A percentile compares a stretch with the other conserved stretches of the same genome.
phyloP scores from a whole-genome alignment of 2,888 invertebrate genomes.

The Lordiphosa fenestrarum region DNA sequence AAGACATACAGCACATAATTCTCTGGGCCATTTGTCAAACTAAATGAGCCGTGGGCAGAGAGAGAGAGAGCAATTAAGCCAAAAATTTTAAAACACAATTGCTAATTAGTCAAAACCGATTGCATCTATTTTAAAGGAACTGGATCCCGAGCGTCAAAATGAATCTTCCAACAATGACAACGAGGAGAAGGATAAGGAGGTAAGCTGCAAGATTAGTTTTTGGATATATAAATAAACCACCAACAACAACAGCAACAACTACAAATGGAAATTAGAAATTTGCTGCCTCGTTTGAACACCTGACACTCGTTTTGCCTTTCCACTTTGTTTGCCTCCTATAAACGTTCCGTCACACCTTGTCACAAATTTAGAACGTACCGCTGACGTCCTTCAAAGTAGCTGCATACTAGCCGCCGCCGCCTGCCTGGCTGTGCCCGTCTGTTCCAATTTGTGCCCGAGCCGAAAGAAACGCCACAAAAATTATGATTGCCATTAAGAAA shows the following conservation, averaged over 20 bases:
- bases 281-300: conserved; percentile 18
- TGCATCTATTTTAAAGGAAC: conserved; percentile 81
- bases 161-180: conserved; percentile 81
- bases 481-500: conserved; percentile 59
- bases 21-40: conserved; percentile 45
- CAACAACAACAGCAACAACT: conserved; percentile 36
- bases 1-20: conserved; percentile 29
- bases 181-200: conserved; percentile 80
- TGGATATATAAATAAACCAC: conserved; percentile 23
- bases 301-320: conserved; percentile 7
- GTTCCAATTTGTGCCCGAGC: conserved; percentile 58
- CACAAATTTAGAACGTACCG: conserved; percentile 40
- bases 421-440: conserved; percentile 35
- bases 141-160: conserved; percentile 86
- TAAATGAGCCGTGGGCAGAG: conserved; percentile 40
- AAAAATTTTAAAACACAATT: conserved; percentile 32
- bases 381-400: conserved; percentile 59
- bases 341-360: conserved; percentile 50
- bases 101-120: too few species aligned
- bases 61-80: conserved; percentile 12
- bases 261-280: conserved; percentile 27
- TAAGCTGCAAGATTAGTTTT: conserved; percentile 23
- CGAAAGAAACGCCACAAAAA: conserved; percentile 21
- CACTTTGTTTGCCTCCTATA: background rate
- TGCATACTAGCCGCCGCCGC: conserved; percentile 4